Evolutionary conservation across 2,113 vertebrate species (phyloP), one percentile per base, ranked within the genome.

Genomic region (Corvus cornix): DNA sequence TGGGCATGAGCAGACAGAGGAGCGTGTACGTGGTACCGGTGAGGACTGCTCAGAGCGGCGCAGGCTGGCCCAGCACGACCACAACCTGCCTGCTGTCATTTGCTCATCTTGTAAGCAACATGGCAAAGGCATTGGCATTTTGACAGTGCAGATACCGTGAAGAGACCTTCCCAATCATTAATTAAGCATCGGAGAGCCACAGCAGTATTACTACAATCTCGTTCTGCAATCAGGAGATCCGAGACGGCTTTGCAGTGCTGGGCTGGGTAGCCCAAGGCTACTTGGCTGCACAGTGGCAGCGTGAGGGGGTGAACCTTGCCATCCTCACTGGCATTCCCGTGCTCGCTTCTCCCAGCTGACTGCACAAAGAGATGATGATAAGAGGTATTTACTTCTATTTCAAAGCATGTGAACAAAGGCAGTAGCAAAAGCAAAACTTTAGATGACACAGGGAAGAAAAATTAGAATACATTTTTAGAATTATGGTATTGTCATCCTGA

Each of bases 381-480:
- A 87, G 73, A 68, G n/a, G n/a, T 68, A 86, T 92, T 95, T 97
- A 81, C 72, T 33, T 84, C 60, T 84, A 43, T 90, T 92, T 90
- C 90, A 84, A 89, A 90, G 93, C 68, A 46, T 0, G 11, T 5
- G 83, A 93, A 87, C 76, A 93, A 92, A 93, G 73, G 88, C 64
- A 60, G 78, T 10, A 77, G 76, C 33, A 73, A 77, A 93, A 89
- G 66, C 30, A 75, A 60, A 90, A 79, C 69, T 93, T 91, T 3
- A 46, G 83, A 72, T 93, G 90, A 63, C 39, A 80, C 52, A 39
- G 52, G 53, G 77, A 73, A 46, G 70, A 68, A 90, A 88, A 86
- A 80, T 59, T 30, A 35, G 3, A 60, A 48, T 64, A 6, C 24
- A 5, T 67, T 90, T 87, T 95, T 70, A 80, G 87, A 92, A 81